These are phyloP conservation scores for Anhinga rufa DNA, from an alignment of 2,113 vertebrate species.

Conservation along the genomic window DNA sequence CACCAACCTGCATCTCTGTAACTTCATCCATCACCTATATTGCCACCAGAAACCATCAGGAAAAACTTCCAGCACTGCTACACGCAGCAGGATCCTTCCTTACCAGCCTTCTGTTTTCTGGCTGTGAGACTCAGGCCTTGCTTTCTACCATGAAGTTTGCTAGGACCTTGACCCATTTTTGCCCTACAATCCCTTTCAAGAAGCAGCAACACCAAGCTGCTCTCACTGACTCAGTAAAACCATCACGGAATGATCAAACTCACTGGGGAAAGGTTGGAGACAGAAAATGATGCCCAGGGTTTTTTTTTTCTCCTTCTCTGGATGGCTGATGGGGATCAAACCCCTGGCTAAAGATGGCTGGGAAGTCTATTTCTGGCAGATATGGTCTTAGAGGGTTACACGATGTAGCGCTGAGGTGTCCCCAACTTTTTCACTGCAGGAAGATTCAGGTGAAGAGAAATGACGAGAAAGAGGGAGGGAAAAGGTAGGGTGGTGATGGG, in stretches of 20 bases:
- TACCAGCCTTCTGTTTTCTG: neutral
- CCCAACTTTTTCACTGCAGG: neutral
- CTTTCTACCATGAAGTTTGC: neutral
- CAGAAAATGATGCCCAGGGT: neutral
- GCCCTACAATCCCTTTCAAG: neutral
- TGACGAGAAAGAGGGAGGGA: neutral
- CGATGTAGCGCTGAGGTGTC: neutral
- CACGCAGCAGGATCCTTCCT: neutral
- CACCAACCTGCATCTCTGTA: neutral
- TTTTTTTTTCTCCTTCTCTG: neutral
- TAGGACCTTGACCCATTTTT: neutral
- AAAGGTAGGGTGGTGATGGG: neutral
- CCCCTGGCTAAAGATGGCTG: neutral
- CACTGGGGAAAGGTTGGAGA: neutral
- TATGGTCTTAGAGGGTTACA: accelerated
- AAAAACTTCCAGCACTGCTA: neutral
- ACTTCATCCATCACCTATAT: neutral
- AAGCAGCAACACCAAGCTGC: neutral
- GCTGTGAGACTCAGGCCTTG: neutral
- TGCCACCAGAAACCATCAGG: neutral
- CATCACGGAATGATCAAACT: neutral
- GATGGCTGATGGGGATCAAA: neutral
- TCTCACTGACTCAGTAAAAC: accelerated
- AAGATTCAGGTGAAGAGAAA: neutral
- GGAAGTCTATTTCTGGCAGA: neutral